These are phyloP conservation scores for Amia ocellicauda DNA, from an alignment of 2,113 vertebrate species.

Conservation along the genomic window DNA sequence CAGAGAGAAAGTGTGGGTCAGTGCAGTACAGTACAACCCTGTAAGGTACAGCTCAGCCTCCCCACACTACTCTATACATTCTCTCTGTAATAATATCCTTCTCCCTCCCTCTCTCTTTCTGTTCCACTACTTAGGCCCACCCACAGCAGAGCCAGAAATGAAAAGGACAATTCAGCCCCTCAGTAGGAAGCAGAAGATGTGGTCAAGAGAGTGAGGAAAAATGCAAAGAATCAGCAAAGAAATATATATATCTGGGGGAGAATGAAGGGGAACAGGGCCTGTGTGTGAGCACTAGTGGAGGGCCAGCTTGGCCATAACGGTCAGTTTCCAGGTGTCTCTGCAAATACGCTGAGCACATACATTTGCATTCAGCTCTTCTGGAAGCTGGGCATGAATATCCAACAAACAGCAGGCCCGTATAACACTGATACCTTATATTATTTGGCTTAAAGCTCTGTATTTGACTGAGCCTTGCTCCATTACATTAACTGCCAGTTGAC, in stretches of 20 bases:
- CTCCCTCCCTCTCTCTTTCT: neutral
- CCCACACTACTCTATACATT: too few species aligned
- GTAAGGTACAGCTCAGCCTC: neutral
- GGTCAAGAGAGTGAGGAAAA: neutral
- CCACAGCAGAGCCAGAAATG: neutral
- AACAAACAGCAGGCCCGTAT: too few species aligned
- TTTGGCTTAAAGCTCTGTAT: too few species aligned
- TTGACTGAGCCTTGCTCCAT: too few species aligned
- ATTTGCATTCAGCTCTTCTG: neutral
- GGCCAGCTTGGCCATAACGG: too few species aligned
- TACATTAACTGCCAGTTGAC: too few species aligned
- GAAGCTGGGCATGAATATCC: too few species aligned
- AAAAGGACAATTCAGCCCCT: constrained; percentile 1
- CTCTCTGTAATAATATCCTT: neutral
- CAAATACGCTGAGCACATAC: neutral
- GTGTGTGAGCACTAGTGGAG: neutral
- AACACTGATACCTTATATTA: too few species aligned
- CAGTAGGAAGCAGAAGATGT: neutral
- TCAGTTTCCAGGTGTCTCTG: too few species aligned
- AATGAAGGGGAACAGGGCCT: neutral
- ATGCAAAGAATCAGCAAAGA: neutral
- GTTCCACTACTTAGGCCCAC: neutral
- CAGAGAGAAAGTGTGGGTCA: neutral
- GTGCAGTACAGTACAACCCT: neutral
- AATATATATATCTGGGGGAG: neutral